Percentiles rank a stretch among this genome's conserved stretches.
phyloP scores from a whole-genome alignment of 2,797 vertebrate genomes.

The Halcyon smyrnensis region DNA sequence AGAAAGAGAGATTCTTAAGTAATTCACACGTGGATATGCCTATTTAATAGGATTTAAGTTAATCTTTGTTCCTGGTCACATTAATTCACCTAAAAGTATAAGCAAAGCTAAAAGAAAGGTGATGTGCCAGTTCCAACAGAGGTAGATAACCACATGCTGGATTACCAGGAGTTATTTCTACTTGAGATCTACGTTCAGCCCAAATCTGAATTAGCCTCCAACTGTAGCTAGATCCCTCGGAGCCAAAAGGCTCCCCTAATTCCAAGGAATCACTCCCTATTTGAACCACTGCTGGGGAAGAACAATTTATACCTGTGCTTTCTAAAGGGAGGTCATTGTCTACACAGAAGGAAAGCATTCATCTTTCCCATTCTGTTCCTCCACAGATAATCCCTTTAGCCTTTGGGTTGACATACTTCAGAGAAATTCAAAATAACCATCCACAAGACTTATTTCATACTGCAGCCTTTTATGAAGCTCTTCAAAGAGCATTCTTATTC shows the following conservation, averaged over 20 bases:
- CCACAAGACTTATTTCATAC: slow-evolving; percentile 1
- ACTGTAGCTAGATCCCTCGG: neutral
- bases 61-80: neutral
- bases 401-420: neutral
- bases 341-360: neutral
- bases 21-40: neutral
- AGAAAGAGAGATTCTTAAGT: neutral
- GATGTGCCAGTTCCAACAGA: neutral
- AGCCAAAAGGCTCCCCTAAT: neutral
- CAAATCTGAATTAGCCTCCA: neutral
- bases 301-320: neutral
- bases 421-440: slow-evolving; percentile 34
- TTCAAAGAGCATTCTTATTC: slow-evolving; percentile 53
- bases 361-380: neutral
- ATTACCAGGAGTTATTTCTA: neutral
- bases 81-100: neutral
- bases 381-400: slow-evolving; percentile 48
- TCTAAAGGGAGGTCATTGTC: neutral
- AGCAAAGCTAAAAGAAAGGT: neutral
- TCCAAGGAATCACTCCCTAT: neutral
- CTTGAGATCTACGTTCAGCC: neutral
- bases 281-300: neutral
- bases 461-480: neutral
- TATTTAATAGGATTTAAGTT: neutral
- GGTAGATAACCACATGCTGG: rapidly evolving